Evolutionary conservation across 2,113 vertebrate genomes (phyloP), one percentile per base, ranked within the genome.

Genomic region (Mormoops blainvillei): DNA sequence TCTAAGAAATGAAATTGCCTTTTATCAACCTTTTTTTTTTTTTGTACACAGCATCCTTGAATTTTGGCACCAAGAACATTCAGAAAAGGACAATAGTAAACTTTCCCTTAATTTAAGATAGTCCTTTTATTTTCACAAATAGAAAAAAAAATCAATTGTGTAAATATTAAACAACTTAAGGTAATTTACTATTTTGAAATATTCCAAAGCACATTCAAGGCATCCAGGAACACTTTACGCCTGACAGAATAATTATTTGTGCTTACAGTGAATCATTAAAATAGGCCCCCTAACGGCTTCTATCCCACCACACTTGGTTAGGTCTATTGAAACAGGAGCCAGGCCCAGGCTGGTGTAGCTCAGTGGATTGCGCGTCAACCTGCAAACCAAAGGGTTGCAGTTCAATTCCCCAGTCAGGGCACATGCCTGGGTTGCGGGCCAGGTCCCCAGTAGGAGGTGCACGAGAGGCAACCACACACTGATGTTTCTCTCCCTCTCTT

Each of bases 161-260:
- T 76, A 87, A 95, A 68, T 96, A 33, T 80, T 94, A 86, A 92
- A n/a, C 0, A 63, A 20, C 14, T 94, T 26, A 56, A 78, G 63
- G 78, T 68, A 68, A 50, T 70, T 74, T 92, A 36, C 19, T 58
- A 56, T 90, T 94, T 89, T 94, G 16, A 95, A 95, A 90, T 95
- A 87, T 77, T 73, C 15, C 33, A 73, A 94, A 67, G 28, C 28
- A 82, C 20, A 84, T 83, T 87, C 65, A 89, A 91, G 80, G 4
- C 41, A 67, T 74, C 50, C 9, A 90, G 7, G 33, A 95, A 71
- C 22, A 48, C 18, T 71, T 41, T 88, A 54, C 2, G 0, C 11
- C 48, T 91, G 76, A 76, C 56, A 93, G 91, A 97, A 85, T 81
- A 80, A 77, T 85, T 71, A 52, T 86, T 50, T 90, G 26, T 86